Base-by-base conservation (phyloP, 2,113 vertebrate genomes). In the Acanthochromis polyacanthus region DNA sequence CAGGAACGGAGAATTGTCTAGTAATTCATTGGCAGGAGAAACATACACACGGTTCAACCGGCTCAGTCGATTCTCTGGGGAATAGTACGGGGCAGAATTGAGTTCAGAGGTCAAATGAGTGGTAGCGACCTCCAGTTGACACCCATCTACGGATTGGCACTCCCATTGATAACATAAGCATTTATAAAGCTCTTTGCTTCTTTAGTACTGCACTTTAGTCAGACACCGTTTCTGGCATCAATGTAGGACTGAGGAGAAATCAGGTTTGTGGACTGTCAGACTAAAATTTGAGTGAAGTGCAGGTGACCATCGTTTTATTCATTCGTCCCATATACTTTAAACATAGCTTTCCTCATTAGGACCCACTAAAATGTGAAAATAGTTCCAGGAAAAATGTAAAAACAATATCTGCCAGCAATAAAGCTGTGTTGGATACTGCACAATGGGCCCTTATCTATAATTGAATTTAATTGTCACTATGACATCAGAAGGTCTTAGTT, bases 21-120 rank as follows among this genome's bases (percentile, higher is more conserved):
- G 53, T 61, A 78, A 78, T 77, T 86, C 43, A 88, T 46, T 70
- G 83, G 82, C 63, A 70, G 40, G 62, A 71, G 75, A 56, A 75
- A 79, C 58, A 59, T 25, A 48, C 74, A 48, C 72, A 57, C 8
- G 55, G 69, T 67, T 65, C 56, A 63, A 57, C 78, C 23, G 22
- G 45, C 69, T 30, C 32, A 53, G 62, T 62, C 62, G 11, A 77
- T 61, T 43, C 56, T 64, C 71, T 22, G 22, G 78, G 72, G 79
- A 65, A 80, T 22, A 62, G 28, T 36, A 15, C 3, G 0, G 62
- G 70, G 38, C 57, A 73, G 60, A 65, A 71, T 55, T 75, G 59
- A 83, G 86, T 70, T 86, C 76, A 84, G 51, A 86, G 82, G 77
- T 88, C 82, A 85, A 83, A 88, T 78, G 82, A 87, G 66, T 79